Percentiles rank a stretch among this genome's conserved stretches.
Evolutionary conservation across 1,140 invertebrate genomes (phyloP).

Genomic region (Calliopsis andreniformis): DNA sequence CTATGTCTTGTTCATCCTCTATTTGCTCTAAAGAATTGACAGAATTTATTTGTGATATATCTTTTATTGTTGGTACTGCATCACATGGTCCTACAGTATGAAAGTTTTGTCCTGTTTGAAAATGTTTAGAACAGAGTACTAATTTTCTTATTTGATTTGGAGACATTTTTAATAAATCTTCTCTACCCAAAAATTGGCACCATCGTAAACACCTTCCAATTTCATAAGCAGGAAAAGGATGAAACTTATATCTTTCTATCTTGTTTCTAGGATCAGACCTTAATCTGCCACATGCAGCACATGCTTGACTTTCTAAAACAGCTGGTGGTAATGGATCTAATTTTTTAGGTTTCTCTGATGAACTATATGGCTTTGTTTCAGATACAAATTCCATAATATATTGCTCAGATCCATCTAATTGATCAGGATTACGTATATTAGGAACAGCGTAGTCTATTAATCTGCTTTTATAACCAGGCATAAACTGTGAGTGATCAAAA

Average conservation of each 20-base stretch:
- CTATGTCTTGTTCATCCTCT: slow-evolving; percentile 51
- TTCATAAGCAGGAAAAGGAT: slow-evolving; percentile 80
- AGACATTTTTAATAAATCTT: slow-evolving; percentile 80
- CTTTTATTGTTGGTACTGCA: slow-evolving; percentile 75
- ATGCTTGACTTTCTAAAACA: slow-evolving; percentile 77
- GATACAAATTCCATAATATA: slow-evolving; percentile 54
- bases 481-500: slow-evolving; percentile 76
- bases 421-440: slow-evolving; percentile 72
- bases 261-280: slow-evolving; percentile 77
- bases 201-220: slow-evolving; percentile 79
- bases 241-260: slow-evolving; percentile 77
- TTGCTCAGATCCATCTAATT: slow-evolving; percentile 55
- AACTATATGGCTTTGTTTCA: slow-evolving; percentile 58
- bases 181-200: slow-evolving; percentile 78
- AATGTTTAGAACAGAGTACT: slow-evolving; percentile 79
- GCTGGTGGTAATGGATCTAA: slow-evolving; percentile 68
- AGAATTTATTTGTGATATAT: slow-evolving; percentile 36
- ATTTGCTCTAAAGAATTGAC: slow-evolving; percentile 26
- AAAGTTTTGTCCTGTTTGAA: slow-evolving; percentile 76
- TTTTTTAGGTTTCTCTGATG: slow-evolving; percentile 63
- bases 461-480: slow-evolving; percentile 72
- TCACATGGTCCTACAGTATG: slow-evolving; percentile 77
- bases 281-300: slow-evolving; percentile 76
- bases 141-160: slow-evolving; percentile 80
- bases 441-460: slow-evolving; percentile 75